A percentile compares a stretch with the other conserved stretches of the same genome.
Evolutionary conservation across 2,888 invertebrate species (phyloP).

Genomic region (Entomobrya multifasciata): DNA sequence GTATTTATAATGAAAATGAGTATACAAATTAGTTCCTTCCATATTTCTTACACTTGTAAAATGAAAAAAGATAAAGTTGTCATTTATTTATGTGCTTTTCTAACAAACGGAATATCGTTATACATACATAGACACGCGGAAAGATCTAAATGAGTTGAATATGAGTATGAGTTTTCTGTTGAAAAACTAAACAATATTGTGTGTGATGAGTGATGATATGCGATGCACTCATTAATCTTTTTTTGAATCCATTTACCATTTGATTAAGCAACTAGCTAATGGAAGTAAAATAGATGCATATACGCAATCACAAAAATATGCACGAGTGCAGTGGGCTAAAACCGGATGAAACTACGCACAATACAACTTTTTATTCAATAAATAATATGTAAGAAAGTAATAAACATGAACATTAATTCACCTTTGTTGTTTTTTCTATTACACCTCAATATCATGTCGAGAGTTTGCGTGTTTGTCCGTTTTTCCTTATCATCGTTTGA

Average conservation of each 20-base stretch:
- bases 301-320: neutral
- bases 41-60: neutral
- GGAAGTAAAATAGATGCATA: neutral
- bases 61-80: neutral
- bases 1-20: neutral
- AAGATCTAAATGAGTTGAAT: neutral
- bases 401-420: conserved; percentile 26
- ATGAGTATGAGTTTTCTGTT: too few species aligned
- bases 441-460: too few species aligned
- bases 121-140: neutral
- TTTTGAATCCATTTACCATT: neutral
- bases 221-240: neutral
- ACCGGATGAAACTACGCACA: conserved; percentile 15
- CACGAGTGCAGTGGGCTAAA: conserved; percentile 1
- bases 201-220: neutral
- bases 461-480: too few species aligned
- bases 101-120: neutral
- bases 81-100: neutral
- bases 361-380: conserved; percentile 25
- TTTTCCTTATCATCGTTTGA: too few species aligned
- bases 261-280: neutral
- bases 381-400: neutral
- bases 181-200: neutral
- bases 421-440: neutral
- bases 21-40: neutral